Percentiles rank a stretch among this genome's conserved stretches.
These are phyloP conservation scores for Idaea biselata DNA, from an alignment of 2,888 invertebrate species.

Conservation along the genomic window DNA sequence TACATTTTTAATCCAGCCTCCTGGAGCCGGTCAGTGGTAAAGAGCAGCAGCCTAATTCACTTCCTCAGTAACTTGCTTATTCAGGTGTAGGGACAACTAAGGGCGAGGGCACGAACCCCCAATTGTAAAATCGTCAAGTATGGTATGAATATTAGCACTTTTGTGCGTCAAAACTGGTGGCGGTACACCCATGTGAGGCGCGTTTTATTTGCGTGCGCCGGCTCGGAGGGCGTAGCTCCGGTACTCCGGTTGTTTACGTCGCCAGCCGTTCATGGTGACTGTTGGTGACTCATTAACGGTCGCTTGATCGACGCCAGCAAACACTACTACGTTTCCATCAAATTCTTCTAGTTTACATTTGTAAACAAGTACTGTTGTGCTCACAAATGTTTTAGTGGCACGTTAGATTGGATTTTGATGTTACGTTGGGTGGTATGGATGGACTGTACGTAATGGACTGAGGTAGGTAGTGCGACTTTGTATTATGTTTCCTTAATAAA, in stretches of 20 bases:
- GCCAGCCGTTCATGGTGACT: slow-evolving; percentile 50
- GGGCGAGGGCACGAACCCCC: no score
- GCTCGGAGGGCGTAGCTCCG: slow-evolving; percentile 54
- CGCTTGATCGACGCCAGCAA: slow-evolving; percentile 42
- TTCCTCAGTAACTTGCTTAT: no score
- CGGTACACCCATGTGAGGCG: slow-evolving; percentile 59
- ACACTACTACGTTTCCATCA: slow-evolving; percentile 38
- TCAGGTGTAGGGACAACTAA: no score
- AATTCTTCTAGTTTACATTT: slow-evolving; percentile 29
- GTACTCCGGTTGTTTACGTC: slow-evolving; percentile 55
- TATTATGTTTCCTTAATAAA: no score
- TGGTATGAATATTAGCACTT: slow-evolving; percentile 19
- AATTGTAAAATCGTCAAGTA: no score
- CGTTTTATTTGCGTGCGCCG: slow-evolving; percentile 60
- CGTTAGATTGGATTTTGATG: background rate
- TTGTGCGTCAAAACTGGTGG: slow-evolving; percentile 41
- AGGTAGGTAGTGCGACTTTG: no score
- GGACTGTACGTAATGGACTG: slow-evolving; percentile 24
- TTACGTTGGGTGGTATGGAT: background rate
- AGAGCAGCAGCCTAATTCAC: no score
- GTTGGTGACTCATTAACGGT: slow-evolving; percentile 63
- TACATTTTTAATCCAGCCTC: no score
- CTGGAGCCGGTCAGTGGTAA: no score
- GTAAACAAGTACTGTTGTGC: slow-evolving; percentile 27
- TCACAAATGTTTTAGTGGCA: slow-evolving; percentile 6